Conservation (phyloP, 2,888 invertebrate genomes). For the Drosophila monieri region DNA sequence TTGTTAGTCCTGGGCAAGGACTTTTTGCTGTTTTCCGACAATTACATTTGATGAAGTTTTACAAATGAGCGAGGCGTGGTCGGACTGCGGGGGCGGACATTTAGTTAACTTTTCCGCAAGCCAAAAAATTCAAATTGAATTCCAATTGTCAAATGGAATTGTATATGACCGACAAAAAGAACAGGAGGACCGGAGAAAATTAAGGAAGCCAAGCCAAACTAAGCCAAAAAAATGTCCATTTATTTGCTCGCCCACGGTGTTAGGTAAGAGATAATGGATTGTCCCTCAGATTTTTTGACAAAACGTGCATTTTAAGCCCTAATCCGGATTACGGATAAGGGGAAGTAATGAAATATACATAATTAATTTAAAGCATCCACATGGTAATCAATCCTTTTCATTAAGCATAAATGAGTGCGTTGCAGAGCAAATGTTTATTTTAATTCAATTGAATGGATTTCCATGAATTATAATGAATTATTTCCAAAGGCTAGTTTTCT, state of each 20-base stretch:
- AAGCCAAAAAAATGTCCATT: conserved; percentile 21
- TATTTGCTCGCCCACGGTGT: conserved; percentile 1
- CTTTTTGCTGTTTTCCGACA: conserved; percentile 42
- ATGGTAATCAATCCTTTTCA: conserved; percentile 1
- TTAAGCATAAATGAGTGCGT: not conserved
- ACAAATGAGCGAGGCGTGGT: conserved; percentile 65
- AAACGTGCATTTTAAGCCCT: not conserved
- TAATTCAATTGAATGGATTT: not conserved
- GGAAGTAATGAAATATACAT: conserved; percentile 7
- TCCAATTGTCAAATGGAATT: conserved; percentile 50
- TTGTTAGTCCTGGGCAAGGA: conserved; percentile 62
- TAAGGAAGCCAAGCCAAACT: conserved; percentile 1
- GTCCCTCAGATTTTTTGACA: conserved; percentile 15
- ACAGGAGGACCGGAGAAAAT: not conserved
- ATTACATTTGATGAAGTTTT: conserved; percentile 69
- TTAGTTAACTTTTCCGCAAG: conserved; percentile 44
- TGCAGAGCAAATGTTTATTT: not conserved
- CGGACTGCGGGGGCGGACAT: conserved; percentile 24
- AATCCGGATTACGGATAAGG: not conserved
- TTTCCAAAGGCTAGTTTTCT: not conserved
- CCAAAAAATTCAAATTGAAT: conserved; percentile 47
- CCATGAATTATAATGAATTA: not conserved
- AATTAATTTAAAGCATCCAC: conserved; percentile 17
- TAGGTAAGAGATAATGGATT: conserved; percentile 15
- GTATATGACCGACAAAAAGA: conserved; percentile 19